Conservation (phyloP, 1,140 invertebrate genomes). For the Macrostomum lignano region DNA sequence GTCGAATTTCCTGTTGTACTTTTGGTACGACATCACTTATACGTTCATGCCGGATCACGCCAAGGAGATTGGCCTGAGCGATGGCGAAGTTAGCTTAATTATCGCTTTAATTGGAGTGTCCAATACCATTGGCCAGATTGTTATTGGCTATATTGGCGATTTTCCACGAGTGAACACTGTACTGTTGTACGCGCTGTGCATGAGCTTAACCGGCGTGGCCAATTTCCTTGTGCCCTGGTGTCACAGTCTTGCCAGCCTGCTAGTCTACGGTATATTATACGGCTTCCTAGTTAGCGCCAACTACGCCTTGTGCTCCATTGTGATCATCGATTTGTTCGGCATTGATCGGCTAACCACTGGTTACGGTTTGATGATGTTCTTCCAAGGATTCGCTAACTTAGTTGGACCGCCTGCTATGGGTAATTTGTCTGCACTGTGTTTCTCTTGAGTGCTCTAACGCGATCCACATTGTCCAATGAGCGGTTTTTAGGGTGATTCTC, state of each 20-base stretch:
- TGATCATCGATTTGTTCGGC: conserved; percentile 19
- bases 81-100: no score
- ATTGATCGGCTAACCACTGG: conserved; percentile 21
- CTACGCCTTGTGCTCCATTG: conserved; percentile 18
- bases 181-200: conserved; percentile 17
- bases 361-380: conserved; percentile 20
- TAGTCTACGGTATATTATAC: conserved; percentile 13
- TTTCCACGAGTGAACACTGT: conserved; percentile 26
- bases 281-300: conserved; percentile 23
- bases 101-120: not conserved
- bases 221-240: no score
- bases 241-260: no score
- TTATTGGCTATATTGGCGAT: conserved; percentile 58
- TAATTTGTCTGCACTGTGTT: conserved; percentile 7
- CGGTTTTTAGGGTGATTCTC: no score
- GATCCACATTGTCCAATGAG: no score
- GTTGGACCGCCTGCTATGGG: conserved; percentile 21
- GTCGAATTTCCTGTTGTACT: no score
- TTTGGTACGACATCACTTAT: no score
- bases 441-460: not conserved
- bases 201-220: no score
- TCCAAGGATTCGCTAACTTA: conserved; percentile 21
- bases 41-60: no score
- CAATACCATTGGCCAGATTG: conserved; percentile 33
- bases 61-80: no score